Percentiles rank a stretch among this genome's conserved stretches.
Evolutionary conservation across 1,140 invertebrate genomes (phyloP).

Genomic region (Tenebrio molitor): DNA sequence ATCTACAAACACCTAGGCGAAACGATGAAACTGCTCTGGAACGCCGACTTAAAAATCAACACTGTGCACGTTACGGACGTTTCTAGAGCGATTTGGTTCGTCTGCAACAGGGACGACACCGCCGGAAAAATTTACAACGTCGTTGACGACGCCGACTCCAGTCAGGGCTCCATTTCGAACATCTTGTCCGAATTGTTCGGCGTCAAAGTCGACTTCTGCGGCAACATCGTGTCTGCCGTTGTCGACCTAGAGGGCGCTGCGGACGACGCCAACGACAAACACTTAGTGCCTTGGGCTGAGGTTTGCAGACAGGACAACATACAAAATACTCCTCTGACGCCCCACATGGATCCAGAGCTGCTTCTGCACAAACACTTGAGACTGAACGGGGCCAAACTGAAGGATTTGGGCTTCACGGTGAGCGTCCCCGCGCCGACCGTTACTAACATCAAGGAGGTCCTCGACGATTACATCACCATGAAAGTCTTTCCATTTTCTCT

Average conservation of each 20-base stretch:
- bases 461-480: conserved; percentile 79
- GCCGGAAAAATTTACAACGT: conserved; percentile 78
- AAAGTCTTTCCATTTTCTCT: conserved; percentile 80
- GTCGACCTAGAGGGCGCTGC: conserved; percentile 83
- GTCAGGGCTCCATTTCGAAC: conserved; percentile 85
- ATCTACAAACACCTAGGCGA: conserved; percentile 90
- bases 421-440: conserved; percentile 73
- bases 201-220: conserved; percentile 90
- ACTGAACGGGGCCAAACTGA: conserved; percentile 79
- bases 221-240: conserved; percentile 81
- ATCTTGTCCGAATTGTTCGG: conserved; percentile 87
- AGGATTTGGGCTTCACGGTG: conserved; percentile 71
- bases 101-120: conserved; percentile 70
- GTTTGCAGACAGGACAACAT: conserved; percentile 82
- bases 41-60: conserved; percentile 85
- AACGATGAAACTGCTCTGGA: conserved; percentile 94
- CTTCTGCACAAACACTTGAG: conserved; percentile 85
- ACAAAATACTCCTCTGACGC: conserved; percentile 87
- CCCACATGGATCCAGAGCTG: conserved; percentile 86
- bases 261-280: conserved; percentile 93
- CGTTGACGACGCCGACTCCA: conserved; percentile 85
- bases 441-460: conserved; percentile 74
- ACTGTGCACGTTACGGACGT: conserved; percentile 90
- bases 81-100: conserved; percentile 82
- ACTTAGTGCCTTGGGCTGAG: conserved; percentile 90